Conservation (phyloP, 2,888 invertebrate genomes). For the Encarsia formosa region DNA sequence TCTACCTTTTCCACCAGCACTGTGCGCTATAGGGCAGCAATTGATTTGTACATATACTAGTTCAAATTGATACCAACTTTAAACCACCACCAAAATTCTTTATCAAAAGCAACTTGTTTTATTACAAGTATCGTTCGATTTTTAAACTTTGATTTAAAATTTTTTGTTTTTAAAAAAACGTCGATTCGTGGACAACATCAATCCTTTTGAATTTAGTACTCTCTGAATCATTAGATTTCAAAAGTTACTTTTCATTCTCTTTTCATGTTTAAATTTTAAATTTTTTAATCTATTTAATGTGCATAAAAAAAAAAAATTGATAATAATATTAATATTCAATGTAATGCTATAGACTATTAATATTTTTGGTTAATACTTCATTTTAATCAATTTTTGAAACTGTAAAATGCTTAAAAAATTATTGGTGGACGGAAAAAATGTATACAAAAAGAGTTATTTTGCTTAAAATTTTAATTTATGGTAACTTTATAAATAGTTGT, state of each 20-base stretch:
- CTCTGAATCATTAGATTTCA: not conserved
- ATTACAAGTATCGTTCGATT: too few relatives aligned
- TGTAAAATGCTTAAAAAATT: conserved; percentile 7
- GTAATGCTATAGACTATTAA: too few relatives aligned
- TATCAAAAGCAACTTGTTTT: too few relatives aligned
- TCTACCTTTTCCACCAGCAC: conserved; percentile 28
- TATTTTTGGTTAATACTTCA: not conserved
- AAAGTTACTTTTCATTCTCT: conserved; percentile 3
- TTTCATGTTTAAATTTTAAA: conserved; percentile 6
- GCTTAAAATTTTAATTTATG: conserved; percentile 30
- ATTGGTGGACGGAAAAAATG: conserved; percentile 1
- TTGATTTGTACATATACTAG: conserved; percentile 30
- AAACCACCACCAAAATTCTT: conserved; percentile 43
- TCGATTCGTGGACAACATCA: conserved; percentile 9
- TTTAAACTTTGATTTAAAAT: not conserved
- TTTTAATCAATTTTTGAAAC: not conserved
- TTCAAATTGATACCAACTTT: conserved; percentile 45
- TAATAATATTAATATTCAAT: too few relatives aligned
- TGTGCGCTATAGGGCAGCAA: conserved; percentile 30
- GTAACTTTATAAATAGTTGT: conserved; percentile 44
- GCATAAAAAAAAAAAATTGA: too few relatives aligned
- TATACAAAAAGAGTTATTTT: conserved; percentile 10
- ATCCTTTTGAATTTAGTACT: not conserved
- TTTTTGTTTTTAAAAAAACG: conserved; percentile 13
- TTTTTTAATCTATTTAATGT: not conserved